phyloP scores from a whole-genome alignment of 2,888 invertebrate species.

The Agrotis ipsilon region DNA sequence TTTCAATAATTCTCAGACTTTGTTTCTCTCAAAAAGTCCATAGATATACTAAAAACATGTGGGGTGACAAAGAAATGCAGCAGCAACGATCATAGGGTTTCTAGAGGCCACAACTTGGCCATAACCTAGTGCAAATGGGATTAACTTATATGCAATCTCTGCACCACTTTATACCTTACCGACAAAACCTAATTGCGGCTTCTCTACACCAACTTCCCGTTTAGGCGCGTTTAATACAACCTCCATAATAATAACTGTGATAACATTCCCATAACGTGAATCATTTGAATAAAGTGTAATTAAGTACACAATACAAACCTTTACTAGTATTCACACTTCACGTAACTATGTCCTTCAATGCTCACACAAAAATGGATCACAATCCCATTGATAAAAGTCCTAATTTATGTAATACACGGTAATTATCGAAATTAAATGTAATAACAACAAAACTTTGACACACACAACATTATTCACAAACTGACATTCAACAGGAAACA shows the following conservation, averaged over 20 bases:
- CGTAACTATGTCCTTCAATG: constrained; percentile 65
- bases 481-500: constrained; percentile 78
- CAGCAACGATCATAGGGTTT: constrained; percentile 72
- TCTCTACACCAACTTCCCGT: constrained; percentile 77
- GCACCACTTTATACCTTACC: constrained; percentile 42
- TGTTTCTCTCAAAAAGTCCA: constrained; percentile 18
- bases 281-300: constrained; percentile 80
- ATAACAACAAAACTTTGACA: constrained; percentile 90
- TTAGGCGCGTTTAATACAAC: constrained; percentile 77
- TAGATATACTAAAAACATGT: constrained; percentile 1
- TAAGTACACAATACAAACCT: constrained; percentile 77
- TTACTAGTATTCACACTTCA: constrained; percentile 64
- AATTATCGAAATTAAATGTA: constrained; percentile 79
- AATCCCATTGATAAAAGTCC: constrained; percentile 81
- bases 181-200: constrained; percentile 61
- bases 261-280: constrained; percentile 88
- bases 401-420: constrained; percentile 71
- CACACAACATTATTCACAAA: constrained; percentile 80
- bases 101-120: constrained; percentile 65
- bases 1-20: constrained; percentile 14
- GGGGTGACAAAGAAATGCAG: constrained; percentile 39
- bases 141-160: constrained; percentile 61
- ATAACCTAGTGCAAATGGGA: constrained; percentile 76
- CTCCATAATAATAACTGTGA: constrained; percentile 79
- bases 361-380: constrained; percentile 65